These are phyloP conservation scores for Hermatobates lingyangjiaoensis DNA, from an alignment of 1,140 invertebrate genomes.

Conservation along the genomic window DNA sequence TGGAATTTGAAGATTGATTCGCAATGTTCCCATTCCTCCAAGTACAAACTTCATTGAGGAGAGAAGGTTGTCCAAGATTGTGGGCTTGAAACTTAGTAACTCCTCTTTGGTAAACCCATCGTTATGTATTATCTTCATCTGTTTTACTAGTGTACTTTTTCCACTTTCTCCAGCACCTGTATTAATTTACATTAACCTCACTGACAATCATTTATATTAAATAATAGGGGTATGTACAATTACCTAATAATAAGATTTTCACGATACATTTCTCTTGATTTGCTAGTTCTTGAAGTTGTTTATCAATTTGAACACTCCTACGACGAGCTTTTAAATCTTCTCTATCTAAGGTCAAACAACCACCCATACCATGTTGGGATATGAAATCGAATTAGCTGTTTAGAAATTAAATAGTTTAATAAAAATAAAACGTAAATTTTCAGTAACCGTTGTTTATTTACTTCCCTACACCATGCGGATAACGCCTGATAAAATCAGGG, in stretches of 20 bases:
- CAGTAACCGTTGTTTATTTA: too few species aligned
- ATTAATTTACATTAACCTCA: constrained; percentile 8
- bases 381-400: too few species aligned
- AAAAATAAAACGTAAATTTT: too few species aligned
- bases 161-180: constrained; percentile 44
- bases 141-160: constrained; percentile 49
- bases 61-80: constrained; percentile 42
- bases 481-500: too few species aligned
- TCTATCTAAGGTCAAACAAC: constrained; percentile 29
- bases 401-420: too few species aligned
- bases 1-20: constrained; percentile 38
- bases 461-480: too few species aligned
- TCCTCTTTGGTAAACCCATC: constrained; percentile 51
- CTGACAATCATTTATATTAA: neutral
- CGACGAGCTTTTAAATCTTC: constrained; percentile 28
- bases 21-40: constrained; percentile 40
- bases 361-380: too few species aligned
- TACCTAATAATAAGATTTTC: constrained; percentile 30
- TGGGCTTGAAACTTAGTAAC: constrained; percentile 38
- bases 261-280: constrained; percentile 28
- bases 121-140: constrained; percentile 60
- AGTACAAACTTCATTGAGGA: constrained; percentile 49
- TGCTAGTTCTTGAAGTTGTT: constrained; percentile 25
- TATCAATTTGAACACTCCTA: constrained; percentile 29
- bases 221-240: neutral